A percentile compares a stretch with the other conserved stretches of the same genome.
Evolutionary conservation across 1,140 invertebrate species (phyloP).

Genomic region (Patella vulgata): DNA sequence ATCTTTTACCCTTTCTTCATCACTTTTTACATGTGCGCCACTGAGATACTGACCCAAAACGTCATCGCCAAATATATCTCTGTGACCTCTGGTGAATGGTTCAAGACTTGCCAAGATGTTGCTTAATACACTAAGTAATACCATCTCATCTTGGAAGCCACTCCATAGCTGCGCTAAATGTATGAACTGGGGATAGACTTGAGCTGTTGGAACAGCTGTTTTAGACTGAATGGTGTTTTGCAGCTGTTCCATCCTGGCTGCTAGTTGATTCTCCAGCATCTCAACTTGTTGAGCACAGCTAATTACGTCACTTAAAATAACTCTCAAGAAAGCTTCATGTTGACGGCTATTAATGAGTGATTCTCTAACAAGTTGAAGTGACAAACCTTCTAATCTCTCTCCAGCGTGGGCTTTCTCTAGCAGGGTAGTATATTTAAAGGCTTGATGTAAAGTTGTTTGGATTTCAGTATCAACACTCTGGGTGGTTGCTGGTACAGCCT

Average conservation of each 20-base stretch:
- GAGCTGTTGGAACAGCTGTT: slow-evolving; percentile 66
- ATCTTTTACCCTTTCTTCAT: slow-evolving; percentile 61
- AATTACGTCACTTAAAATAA: slow-evolving; percentile 67
- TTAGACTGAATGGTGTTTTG: slow-evolving; percentile 66
- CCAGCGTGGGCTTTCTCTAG: slow-evolving; percentile 53
- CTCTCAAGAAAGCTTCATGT: slow-evolving; percentile 64
- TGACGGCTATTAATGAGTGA: slow-evolving; percentile 64
- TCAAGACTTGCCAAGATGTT: slow-evolving; percentile 67
- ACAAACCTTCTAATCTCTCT: slow-evolving; percentile 47
- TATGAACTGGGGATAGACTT: slow-evolving; percentile 69
- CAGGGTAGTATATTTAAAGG: slow-evolving; percentile 63
- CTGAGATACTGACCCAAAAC: slow-evolving; percentile 57
- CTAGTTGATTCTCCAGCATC: slow-evolving; percentile 60
- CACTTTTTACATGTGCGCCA: slow-evolving; percentile 53
- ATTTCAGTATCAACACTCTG: slow-evolving; percentile 66
- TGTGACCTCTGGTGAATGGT: slow-evolving; percentile 62
- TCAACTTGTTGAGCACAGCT: slow-evolving; percentile 66
- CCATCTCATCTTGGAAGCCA: slow-evolving; percentile 68
- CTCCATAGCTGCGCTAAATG: slow-evolving; percentile 66
- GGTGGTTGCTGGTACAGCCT: slow-evolving; percentile 67
- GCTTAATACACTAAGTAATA: slow-evolving; percentile 65
- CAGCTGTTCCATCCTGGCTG: slow-evolving; percentile 62
- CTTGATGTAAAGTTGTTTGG: slow-evolving; percentile 52
- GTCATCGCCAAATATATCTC: slow-evolving; percentile 63
- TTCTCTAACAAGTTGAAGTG: slow-evolving; percentile 59